Percentiles rank a stretch among this genome's conserved stretches.
These are phyloP conservation scores for Semaprochilodus insignis DNA, from an alignment of 2,797 vertebrate species.

Conservation along the genomic window DNA sequence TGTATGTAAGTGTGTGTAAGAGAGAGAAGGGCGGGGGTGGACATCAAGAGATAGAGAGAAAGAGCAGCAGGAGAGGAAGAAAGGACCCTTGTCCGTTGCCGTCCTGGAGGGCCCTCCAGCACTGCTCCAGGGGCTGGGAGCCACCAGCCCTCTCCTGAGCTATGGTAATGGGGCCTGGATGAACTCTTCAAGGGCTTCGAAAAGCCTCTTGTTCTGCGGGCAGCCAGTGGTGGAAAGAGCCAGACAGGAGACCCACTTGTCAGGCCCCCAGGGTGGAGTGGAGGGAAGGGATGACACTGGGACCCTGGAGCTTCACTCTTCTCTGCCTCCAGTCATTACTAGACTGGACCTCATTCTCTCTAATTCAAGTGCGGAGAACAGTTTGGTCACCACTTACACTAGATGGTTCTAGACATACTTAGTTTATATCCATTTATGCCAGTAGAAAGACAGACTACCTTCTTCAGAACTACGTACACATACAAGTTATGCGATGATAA, in stretches of 20 bases:
- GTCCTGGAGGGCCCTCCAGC: slow-evolving; percentile 62
- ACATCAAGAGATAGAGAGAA: slow-evolving; percentile 25
- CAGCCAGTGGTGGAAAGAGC: slow-evolving; percentile 38
- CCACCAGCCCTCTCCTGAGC: slow-evolving; percentile 66
- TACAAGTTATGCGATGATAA: not conserved
- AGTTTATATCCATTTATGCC: not conserved
- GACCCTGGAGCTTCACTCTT: slow-evolving; percentile 37
- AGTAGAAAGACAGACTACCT: not conserved
- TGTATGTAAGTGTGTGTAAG: not conserved
- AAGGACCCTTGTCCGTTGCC: slow-evolving; percentile 59
- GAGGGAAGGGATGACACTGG: slow-evolving; percentile 21
- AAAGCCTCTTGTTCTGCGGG: slow-evolving; percentile 65
- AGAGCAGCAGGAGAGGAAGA: slow-evolving; percentile 27
- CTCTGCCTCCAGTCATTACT: slow-evolving; percentile 53
- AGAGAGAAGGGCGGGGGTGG: slow-evolving; percentile 21
- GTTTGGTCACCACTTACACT: slow-evolving; percentile 23
- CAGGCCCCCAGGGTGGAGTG: slow-evolving; percentile 5
- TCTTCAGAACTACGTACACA: not conserved
- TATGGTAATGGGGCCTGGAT: slow-evolving; percentile 76
- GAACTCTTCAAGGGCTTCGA: slow-evolving; percentile 79
- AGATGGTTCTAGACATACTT: not conserved
- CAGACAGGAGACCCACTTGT: slow-evolving; percentile 24
- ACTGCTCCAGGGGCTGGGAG: slow-evolving; percentile 55
- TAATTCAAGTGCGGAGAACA: slow-evolving; percentile 32
- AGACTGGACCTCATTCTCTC: slow-evolving; percentile 21